Conservation (phyloP, 2,113 vertebrate genomes). For the Arothron firmamentum region DNA sequence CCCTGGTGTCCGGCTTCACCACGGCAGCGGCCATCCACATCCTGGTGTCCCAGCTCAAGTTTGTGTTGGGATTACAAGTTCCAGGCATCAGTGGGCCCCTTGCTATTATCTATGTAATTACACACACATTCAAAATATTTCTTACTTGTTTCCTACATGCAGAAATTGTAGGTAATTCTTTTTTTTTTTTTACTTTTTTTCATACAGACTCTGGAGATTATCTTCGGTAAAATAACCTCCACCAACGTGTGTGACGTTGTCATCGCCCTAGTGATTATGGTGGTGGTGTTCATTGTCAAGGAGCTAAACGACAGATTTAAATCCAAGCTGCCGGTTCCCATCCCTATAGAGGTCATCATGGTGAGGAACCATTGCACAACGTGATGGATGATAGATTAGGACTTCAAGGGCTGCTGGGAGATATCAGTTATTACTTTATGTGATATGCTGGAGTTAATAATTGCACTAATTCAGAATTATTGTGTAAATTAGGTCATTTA, state of each 20-base stretch:
- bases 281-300: constrained; percentile 84
- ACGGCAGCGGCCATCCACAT: constrained; percentile 92
- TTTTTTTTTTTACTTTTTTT: not conserved
- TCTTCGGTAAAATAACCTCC: constrained; percentile 81
- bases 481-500: not conserved
- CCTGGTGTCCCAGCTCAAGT: constrained; percentile 93
- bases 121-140: not conserved
- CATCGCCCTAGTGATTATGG: constrained; percentile 82
- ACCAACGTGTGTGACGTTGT: constrained; percentile 88
- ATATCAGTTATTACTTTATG: too few species aligned
- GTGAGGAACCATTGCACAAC: constrained; percentile 69
- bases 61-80: constrained; percentile 84
- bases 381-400: not conserved
- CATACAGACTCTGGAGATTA: constrained; percentile 78
- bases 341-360: constrained; percentile 92
- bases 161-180: not conserved
- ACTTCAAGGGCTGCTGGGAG: not conserved
- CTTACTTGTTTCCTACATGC: not conserved
- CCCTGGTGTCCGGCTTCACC: constrained; percentile 91
- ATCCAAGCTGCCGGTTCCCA: constrained; percentile 86
- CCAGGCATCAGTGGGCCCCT: constrained; percentile 77
- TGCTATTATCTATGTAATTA: constrained; percentile 85
- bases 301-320: constrained; percentile 90
- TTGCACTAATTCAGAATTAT: not conserved
- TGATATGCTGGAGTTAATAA: not conserved